Base-by-base conservation (phyloP, 2,797 vertebrate species). In the Chelon auratus region DNA sequence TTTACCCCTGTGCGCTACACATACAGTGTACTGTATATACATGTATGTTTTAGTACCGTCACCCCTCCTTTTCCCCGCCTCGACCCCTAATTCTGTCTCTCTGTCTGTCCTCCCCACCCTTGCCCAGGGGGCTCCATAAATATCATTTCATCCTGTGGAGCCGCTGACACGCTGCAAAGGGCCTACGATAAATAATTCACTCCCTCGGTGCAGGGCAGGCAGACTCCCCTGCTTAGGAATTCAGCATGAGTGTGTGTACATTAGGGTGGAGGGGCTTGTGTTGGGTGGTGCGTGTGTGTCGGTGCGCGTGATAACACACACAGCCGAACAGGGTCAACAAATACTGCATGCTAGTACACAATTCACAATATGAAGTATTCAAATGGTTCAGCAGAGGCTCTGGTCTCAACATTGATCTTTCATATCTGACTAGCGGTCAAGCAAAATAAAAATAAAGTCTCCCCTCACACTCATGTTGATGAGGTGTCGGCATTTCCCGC, bases 101-200 rank as follows among this genome's bases (percentile, higher is more conserved):
- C 77, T 68, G 72, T 72, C 75, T 68, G 80, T 80, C 86, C 87
- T 84, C 75, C 78, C 83, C 84, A 86, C 87, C 87, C 77, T 87
- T 86, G 94, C 94, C 91, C 92, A 79, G 77, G 95, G 94, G 95
- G 92, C 94, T 95, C 95, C 90, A 96, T 97, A 96, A 97, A 95
- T 96, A 96, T 93, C 94, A 94, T 92, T 96, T 96, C 93, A 94
- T 95, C 91, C 92, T 83, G 92, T 75, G 90, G 94, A 95, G 95
- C 93, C 89, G 93, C 95, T 96, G 95, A 96, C 93, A 94, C 87
- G 87, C 93, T 95, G 93, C 94, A 94, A 94, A 95, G 94, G 89
- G 83, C 87, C 86, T 68, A 81, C 88, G 86, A 93, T 96, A 94
- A 96, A 97, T 97, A 95, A 96, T 97, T 97, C 91, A 96, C 92